These are phyloP conservation scores for Cheilosia scutellata DNA, from an alignment of 2,888 invertebrate genomes.

Conservation along the genomic window DNA sequence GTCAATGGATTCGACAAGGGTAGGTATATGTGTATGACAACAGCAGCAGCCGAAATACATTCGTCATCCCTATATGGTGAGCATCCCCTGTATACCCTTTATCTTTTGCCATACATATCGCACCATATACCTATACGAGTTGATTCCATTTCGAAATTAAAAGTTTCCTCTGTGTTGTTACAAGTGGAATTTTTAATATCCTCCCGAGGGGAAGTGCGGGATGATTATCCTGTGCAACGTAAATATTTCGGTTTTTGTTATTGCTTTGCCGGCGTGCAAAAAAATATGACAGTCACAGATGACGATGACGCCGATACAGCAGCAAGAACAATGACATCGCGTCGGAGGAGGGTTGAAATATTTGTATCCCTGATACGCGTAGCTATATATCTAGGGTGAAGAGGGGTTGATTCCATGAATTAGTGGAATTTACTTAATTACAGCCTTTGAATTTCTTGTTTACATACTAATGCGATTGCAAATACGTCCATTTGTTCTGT, in stretches of 20 bases:
- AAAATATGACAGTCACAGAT: slow-evolving; percentile 74
- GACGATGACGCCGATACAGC: slow-evolving; percentile 43
- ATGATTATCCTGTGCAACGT: slow-evolving; percentile 58
- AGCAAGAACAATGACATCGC: background rate
- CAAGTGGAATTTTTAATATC: slow-evolving; percentile 76
- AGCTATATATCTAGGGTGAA: background rate
- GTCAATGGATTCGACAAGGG: slow-evolving; percentile 50
- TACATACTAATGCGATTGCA: slow-evolving; percentile 73
- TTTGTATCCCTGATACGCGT: background rate
- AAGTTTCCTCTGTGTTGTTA: slow-evolving; percentile 69
- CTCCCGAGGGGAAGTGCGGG: slow-evolving; percentile 46
- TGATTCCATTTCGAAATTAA: slow-evolving; percentile 76
- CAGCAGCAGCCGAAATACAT: slow-evolving; percentile 37
- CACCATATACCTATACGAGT: slow-evolving; percentile 26
- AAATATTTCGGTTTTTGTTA: slow-evolving; percentile 58
- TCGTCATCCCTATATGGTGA: background rate
- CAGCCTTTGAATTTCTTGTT: slow-evolving; percentile 70
- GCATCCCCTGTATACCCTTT: slow-evolving; percentile 39
- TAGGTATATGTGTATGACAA: slow-evolving; percentile 9
- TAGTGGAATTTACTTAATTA: slow-evolving; percentile 76
- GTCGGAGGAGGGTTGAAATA: slow-evolving; percentile 45
- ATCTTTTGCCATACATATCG: background rate
- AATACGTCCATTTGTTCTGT: slow-evolving; percentile 53
- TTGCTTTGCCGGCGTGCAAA: slow-evolving; percentile 37
- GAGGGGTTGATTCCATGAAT: slow-evolving; percentile 53